phyloP scores from a whole-genome alignment of 35 echinoderm and acorn worm genomes.

The Ophiothrix spiculata region DNA sequence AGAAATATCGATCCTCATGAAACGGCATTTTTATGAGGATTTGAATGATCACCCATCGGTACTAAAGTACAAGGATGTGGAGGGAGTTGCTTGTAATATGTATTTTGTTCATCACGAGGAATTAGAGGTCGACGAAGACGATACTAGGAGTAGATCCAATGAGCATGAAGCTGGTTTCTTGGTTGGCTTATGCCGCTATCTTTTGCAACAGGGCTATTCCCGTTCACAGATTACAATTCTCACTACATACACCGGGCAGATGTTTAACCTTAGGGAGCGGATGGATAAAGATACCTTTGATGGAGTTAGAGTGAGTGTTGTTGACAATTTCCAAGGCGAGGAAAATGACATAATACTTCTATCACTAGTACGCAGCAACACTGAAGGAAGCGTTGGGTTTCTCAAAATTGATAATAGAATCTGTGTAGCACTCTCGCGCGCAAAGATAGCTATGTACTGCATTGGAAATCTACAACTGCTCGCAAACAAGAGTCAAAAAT shows the following conservation, averaged over 20 bases:
- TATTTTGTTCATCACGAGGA: constrained; percentile 61
- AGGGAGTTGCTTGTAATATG: constrained; percentile 57
- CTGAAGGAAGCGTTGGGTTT: constrained; percentile 72
- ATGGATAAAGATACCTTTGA: constrained; percentile 66
- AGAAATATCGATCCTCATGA: constrained; percentile 62
- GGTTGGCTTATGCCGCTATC: constrained; percentile 60
- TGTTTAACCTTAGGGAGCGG: constrained; percentile 46
- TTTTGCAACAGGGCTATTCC: constrained; percentile 78
- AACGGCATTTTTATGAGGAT: constrained; percentile 54
- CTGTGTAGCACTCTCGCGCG: constrained; percentile 87
- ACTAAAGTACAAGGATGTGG: constrained; percentile 19
- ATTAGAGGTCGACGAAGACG: constrained; percentile 48
- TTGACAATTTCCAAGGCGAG: constrained; percentile 94
- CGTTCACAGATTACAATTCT: constrained; percentile 79
- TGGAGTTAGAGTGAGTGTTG: constrained; percentile 54
- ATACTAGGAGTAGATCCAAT: constrained; percentile 64
- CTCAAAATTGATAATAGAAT: constrained; percentile 68
- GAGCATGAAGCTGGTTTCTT: constrained; percentile 73
- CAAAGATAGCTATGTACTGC: constrained; percentile 77
- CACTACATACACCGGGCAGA: constrained; percentile 83
- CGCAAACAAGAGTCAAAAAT: constrained; percentile 31
- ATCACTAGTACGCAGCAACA: constrained; percentile 87
- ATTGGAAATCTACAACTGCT: constrained; percentile 77
- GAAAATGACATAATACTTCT: constrained; percentile 98
- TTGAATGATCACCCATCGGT: constrained; percentile 56